Conservation (phyloP, 2,888 invertebrate species). For the Venusia cambrica region DNA sequence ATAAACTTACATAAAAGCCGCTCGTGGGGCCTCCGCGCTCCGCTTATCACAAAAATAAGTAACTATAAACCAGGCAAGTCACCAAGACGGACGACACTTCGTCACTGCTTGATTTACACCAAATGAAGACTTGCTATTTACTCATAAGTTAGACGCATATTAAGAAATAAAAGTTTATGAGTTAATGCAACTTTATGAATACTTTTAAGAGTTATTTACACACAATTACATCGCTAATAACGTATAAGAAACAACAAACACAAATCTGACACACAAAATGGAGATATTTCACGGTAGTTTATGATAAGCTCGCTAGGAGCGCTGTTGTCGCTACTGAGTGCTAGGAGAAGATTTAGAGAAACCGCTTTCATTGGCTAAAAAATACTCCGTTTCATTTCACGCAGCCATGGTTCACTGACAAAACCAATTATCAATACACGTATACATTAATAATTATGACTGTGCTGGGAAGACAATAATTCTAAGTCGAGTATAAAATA, state of each 20-base stretch:
- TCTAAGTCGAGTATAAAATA: no score
- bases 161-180: conserved; percentile 37
- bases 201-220: conserved; percentile 55
- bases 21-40: conserved; percentile 72
- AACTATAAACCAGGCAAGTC: conserved; percentile 80
- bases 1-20: conserved; percentile 73
- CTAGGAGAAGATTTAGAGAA: conserved; percentile 46
- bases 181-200: conserved; percentile 42
- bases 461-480: no score
- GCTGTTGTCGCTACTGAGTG: conserved; percentile 43
- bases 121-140: conserved; percentile 31
- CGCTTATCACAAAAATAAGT: conserved; percentile 82
- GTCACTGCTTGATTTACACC: conserved; percentile 67
- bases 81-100: conserved; percentile 72
- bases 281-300: conserved; percentile 82
- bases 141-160: conserved; percentile 30
- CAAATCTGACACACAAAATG: conserved; percentile 84
- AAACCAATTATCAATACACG: no score
- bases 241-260: conserved; percentile 79
- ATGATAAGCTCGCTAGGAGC: conserved; percentile 68
- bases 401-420: no score
- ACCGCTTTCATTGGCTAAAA: conserved; percentile 49
- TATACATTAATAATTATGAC: no score
- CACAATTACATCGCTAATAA: conserved; percentile 58
- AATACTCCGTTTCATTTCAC: conserved; percentile 49